Evolutionary conservation across 2,797 vertebrate genomes (phyloP).

Genomic region (Oophaga sylvatica): DNA sequence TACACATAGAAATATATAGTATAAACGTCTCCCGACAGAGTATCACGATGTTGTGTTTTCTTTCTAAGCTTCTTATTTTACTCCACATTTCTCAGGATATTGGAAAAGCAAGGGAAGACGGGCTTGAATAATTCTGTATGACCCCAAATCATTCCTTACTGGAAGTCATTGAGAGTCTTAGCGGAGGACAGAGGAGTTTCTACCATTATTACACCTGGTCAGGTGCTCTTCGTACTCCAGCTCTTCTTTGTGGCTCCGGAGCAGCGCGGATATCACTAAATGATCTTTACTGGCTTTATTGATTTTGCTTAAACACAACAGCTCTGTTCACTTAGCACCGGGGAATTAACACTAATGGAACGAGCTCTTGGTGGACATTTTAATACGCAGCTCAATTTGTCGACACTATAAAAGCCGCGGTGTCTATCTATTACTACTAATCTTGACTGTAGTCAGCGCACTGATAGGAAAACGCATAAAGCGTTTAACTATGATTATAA

Average conservation of each 20-base stretch:
- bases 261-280: constrained; percentile 25
- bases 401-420: neutral
- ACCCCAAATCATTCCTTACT: neutral
- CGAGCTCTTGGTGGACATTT: constrained; percentile 26
- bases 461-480: constrained; percentile 21
- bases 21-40: no score
- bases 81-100: no score
- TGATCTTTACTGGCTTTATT: constrained; percentile 42
- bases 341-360: constrained; percentile 52
- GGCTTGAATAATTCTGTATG: neutral
- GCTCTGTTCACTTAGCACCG: constrained; percentile 28
- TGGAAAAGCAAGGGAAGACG: no score
- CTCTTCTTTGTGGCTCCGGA: neutral
- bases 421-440: constrained; percentile 45
- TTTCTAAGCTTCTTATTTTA: no score
- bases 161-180: neutral
- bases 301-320: constrained; percentile 31
- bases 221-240: neutral
- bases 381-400: constrained; percentile 41
- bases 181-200: neutral
- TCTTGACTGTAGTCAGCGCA: constrained; percentile 23
- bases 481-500: constrained; percentile 14
- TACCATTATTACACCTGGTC: neutral
- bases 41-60: no score
- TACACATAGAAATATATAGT: no score